Evolutionary conservation across 2,113 vertebrate species (phyloP).

Genomic region (Peromyscus maniculatus): DNA sequence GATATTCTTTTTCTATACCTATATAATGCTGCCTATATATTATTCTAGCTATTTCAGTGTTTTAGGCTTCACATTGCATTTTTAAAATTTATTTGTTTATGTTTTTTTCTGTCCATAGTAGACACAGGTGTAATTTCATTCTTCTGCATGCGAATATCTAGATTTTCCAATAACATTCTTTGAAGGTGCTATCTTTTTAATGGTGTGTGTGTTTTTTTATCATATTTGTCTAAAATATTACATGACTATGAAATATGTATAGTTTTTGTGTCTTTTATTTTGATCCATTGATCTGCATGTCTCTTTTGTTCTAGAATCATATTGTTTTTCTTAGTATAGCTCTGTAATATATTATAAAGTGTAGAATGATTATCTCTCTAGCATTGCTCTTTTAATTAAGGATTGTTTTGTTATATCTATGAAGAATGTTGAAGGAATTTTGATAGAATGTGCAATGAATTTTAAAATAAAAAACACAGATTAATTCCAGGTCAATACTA

Average conservation of each 20-base stretch:
- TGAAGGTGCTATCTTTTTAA: background rate
- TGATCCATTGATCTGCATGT: background rate
- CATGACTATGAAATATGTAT: background rate
- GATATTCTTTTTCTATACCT: background rate
- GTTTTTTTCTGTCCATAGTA: background rate
- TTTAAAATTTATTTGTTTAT: background rate
- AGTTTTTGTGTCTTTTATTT: background rate
- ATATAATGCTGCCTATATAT: background rate
- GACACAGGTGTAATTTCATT: background rate
- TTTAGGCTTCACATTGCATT: background rate
- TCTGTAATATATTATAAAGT: background rate
- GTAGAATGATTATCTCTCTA: background rate
- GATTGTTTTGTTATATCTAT: background rate
- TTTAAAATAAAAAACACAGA: background rate
- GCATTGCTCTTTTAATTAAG: background rate
- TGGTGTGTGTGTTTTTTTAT: background rate
- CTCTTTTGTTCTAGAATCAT: background rate
- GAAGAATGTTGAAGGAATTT: background rate
- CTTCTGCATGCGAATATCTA: background rate
- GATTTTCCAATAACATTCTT: background rate
- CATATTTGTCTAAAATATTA: background rate
- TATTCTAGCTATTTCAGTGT: background rate
- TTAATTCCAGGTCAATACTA: background rate
- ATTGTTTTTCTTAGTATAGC: background rate
- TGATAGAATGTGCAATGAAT: background rate